phyloP scores from a whole-genome alignment of 1,140 invertebrate species.

The Drosophila bocqueti region DNA sequence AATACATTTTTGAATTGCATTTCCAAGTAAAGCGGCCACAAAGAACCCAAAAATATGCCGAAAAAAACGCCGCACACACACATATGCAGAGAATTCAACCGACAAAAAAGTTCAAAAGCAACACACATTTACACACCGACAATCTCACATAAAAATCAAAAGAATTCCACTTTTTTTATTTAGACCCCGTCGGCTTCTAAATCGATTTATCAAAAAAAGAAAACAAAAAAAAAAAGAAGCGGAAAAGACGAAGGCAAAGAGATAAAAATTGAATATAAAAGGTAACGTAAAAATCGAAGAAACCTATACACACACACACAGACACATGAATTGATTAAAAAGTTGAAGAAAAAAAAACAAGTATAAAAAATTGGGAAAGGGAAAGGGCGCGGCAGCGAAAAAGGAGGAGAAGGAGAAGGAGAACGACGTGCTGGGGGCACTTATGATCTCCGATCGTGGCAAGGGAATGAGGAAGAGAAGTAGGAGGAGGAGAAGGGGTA shows the following conservation, averaged over 20 bases:
- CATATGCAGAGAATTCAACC: slow-evolving; percentile 35
- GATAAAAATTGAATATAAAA: slow-evolving; percentile 80
- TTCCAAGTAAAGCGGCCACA: slow-evolving; percentile 70
- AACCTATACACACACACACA: slow-evolving; percentile 75
- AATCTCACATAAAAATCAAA: slow-evolving; percentile 67
- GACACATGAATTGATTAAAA: slow-evolving; percentile 75
- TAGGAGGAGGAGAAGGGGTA: neutral
- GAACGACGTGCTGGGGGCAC: slow-evolving; percentile 53
- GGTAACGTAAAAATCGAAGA: slow-evolving; percentile 81
- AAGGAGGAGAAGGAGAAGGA: slow-evolving; percentile 14
- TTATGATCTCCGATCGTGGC: slow-evolving; percentile 51
- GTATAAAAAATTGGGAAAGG: slow-evolving; percentile 39
- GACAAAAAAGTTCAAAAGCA: slow-evolving; percentile 58
- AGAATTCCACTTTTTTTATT: slow-evolving; percentile 79
- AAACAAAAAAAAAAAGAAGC: slow-evolving; percentile 68
- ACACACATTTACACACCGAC: slow-evolving; percentile 18
- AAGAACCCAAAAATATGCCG: slow-evolving; percentile 48
- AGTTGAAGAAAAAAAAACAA: slow-evolving; percentile 62
- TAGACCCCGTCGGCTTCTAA: slow-evolving; percentile 77
- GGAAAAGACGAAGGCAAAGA: slow-evolving; percentile 80
- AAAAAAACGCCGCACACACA: slow-evolving; percentile 41
- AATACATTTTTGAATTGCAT: slow-evolving; percentile 72
- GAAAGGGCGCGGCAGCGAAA: slow-evolving; percentile 39
- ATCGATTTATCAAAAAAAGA: slow-evolving; percentile 80
- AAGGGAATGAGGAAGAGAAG: neutral